Conservation (phyloP, 2,888 invertebrate genomes). For the Agrilus mali region DNA sequence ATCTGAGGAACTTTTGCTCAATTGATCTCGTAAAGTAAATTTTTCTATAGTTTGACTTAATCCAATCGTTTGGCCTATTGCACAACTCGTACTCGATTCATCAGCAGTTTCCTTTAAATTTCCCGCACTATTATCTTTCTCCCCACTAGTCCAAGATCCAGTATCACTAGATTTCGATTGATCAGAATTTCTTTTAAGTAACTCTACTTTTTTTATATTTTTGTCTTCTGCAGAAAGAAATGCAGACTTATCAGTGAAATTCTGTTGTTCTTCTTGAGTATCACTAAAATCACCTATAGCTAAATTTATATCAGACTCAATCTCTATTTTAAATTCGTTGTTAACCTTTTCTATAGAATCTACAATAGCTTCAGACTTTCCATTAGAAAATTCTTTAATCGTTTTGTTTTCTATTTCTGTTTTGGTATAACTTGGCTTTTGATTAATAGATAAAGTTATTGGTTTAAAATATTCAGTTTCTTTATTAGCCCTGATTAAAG, state of each 20-base stretch:
- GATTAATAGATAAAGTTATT: constrained; percentile 48
- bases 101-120: constrained; percentile 52
- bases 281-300: constrained; percentile 34
- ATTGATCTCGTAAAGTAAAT: constrained; percentile 49
- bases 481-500: constrained; percentile 24
- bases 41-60: constrained; percentile 61
- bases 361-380: constrained; percentile 15
- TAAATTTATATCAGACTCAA: constrained; percentile 33
- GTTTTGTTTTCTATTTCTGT: constrained; percentile 16
- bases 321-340: constrained; percentile 42
- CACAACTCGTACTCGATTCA: constrained; percentile 65
- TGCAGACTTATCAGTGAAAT: no score
- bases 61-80: constrained; percentile 65
- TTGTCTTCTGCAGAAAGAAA: constrained; percentile 32
- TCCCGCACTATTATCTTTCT: constrained; percentile 52
- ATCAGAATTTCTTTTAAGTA: constrained; percentile 56
- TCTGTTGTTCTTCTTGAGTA: constrained; percentile 33
- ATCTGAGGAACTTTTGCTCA: constrained; percentile 32
- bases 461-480: constrained; percentile 38
- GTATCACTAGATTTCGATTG: constrained; percentile 69
- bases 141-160: constrained; percentile 66
- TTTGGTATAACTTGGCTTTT: constrained; percentile 30
- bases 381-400: neutral
- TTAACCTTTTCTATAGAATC: constrained; percentile 57
- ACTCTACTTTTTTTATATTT: constrained; percentile 37